Evolutionary conservation across 2,888 invertebrate species (phyloP).

Genomic region (Nephrotoma guestfalica): DNA sequence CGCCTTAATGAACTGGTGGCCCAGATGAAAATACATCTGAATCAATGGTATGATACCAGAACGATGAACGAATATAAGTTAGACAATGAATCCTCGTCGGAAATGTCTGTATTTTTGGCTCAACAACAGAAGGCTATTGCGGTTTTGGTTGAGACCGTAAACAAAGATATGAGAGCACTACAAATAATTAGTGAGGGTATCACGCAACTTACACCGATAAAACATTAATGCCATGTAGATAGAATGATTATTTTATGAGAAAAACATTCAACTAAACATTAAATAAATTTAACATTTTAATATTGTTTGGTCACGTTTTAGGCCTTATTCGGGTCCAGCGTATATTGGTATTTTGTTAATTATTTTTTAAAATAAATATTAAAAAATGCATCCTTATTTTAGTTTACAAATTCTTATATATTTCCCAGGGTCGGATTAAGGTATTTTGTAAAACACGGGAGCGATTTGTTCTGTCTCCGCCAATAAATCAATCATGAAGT

Average conservation of each 20-base stretch:
- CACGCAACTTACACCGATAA: slow-evolving; percentile 36
- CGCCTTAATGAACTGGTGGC: slow-evolving; percentile 82
- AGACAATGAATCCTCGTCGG: slow-evolving; percentile 56
- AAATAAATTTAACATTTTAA: too few species aligned
- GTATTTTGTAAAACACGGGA: too few species aligned
- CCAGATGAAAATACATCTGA: slow-evolving; percentile 63
- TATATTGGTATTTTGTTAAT: too few species aligned
- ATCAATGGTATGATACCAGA: slow-evolving; percentile 38
- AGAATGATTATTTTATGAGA: background rate
- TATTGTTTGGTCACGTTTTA: too few species aligned
- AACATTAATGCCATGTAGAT: background rate
- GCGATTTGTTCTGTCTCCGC: too few species aligned
- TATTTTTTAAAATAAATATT: too few species aligned
- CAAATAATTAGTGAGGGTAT: slow-evolving; percentile 67
- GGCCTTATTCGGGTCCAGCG: too few species aligned
- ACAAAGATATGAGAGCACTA: slow-evolving; percentile 62
- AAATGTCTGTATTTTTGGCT: slow-evolving; percentile 61
- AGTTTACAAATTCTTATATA: too few species aligned
- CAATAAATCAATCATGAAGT: too few species aligned
- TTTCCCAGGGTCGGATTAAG: too few species aligned
- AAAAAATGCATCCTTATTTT: too few species aligned
- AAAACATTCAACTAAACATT: too few species aligned
- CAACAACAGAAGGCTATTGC: slow-evolving; percentile 84
- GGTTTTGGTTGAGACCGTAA: slow-evolving; percentile 69
- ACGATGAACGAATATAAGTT: slow-evolving; percentile 61